Base-by-base conservation (phyloP, 2,113 vertebrate species). In the Stictonetta naevosa region DNA sequence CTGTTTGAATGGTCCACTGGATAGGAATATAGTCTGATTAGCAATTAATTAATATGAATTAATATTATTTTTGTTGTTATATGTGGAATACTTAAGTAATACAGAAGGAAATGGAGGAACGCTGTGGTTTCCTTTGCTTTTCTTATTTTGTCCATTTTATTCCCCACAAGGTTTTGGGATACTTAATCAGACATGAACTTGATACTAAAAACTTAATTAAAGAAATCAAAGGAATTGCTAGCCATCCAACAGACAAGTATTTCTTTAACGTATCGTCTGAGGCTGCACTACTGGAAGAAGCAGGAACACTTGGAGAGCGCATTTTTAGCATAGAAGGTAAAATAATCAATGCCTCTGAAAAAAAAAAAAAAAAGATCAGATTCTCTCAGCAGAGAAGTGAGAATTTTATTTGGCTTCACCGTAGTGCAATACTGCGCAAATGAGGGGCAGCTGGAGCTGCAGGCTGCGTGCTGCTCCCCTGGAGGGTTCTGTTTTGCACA, bases 291-390 rank as follows among this genome's bases (percentile, higher is more conserved):
- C 97, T 98, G 72, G 99, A 98, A 95, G 99, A 99, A 73, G 98
- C 99, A 59, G 99, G 99, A 83, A 98, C 99, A 0, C 95, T 99
- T 66, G 99, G 99, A 77, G 99, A 99, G 80, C 99, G 99, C 11
- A 99, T 99, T 97, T 99, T 99, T 97, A 99, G 99, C 96, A 99
- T 99, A 90, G 99, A 99, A 98, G 99, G 99, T 99, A 98, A 88
- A 87, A 72, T 69, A 68, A 33, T 55, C 7, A 31, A 6, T 3
- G 1, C 38, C 4, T 50, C 22, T 71, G 36, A 77, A 76, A 89
- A 85, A 34, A 42, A 5, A 42, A 42, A 42, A 14, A 42, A 42
- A 42, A 6, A 42, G 8, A 22, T 33, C 8, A 36, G 10, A 28
- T 83, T 75, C 19, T 81, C 25, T 7, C 13, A 77, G 29, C 20